phyloP scores from a whole-genome alignment of 2,888 invertebrate genomes.

The Altica lythri region DNA sequence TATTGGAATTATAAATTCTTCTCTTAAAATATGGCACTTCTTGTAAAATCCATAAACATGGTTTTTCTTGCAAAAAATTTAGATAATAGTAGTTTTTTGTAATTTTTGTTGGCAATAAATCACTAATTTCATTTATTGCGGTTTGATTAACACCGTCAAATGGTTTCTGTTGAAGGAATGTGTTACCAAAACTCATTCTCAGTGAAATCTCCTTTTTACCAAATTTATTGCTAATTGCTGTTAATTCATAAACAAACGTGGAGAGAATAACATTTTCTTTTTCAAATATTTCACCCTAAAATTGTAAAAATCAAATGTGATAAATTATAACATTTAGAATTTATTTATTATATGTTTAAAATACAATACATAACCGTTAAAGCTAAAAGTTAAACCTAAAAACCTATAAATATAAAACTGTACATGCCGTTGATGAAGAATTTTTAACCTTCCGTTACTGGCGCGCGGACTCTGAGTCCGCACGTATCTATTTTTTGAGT shows the following conservation, averaged over 20 bases:
- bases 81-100: constrained; percentile 48
- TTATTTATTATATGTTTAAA: too few species aligned
- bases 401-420: too few species aligned
- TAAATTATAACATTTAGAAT: too few species aligned
- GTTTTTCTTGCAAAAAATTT: constrained; percentile 62
- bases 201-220: constrained; percentile 64
- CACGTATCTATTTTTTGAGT: too few species aligned
- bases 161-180: constrained; percentile 15
- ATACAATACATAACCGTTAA: too few species aligned
- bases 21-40: constrained; percentile 70
- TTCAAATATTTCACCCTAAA: constrained; percentile 61
- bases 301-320: too few species aligned
- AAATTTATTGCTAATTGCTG: constrained; percentile 67
- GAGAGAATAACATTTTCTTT: constrained; percentile 69
- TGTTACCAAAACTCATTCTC: constrained; percentile 69
- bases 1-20: constrained; percentile 70
- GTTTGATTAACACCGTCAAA: constrained; percentile 44
- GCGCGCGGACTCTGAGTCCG: too few species aligned
- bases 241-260: constrained; percentile 68
- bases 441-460: too few species aligned
- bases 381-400: too few species aligned
- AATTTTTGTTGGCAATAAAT: constrained; percentile 40
- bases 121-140: constrained; percentile 32
- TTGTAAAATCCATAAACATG: constrained; percentile 67
- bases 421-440: too few species aligned